A percentile compares a stretch with the other conserved stretches of the same genome.
Evolutionary conservation across 2,113 vertebrate genomes (phyloP).

Genomic region (Lasiurus cinereus): DNA sequence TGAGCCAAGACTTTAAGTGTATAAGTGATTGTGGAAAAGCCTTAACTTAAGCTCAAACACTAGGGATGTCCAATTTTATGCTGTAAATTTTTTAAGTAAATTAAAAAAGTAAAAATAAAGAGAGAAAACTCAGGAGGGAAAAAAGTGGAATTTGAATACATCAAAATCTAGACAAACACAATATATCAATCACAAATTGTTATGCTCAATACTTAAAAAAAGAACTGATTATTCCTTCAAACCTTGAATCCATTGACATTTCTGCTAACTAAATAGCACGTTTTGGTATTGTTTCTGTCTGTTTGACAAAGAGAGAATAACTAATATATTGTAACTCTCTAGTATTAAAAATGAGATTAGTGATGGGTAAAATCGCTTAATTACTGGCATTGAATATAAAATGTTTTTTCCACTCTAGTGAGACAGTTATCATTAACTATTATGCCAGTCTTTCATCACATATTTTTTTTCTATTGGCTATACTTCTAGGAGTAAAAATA

Average conservation of each 20-base stretch:
- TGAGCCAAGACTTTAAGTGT: neutral
- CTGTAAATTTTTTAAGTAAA: neutral
- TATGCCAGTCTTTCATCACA: neutral
- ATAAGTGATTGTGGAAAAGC: neutral
- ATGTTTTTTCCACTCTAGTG: neutral
- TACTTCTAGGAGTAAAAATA: conserved; percentile 4
- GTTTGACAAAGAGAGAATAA: conserved; percentile 55
- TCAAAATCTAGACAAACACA: conserved; percentile 58
- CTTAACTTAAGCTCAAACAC: neutral
- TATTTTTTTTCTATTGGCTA: neutral
- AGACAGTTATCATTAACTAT: neutral
- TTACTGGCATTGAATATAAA: neutral
- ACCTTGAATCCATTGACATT: conserved; percentile 12
- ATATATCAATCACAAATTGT: conserved; percentile 13
- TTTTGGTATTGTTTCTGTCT: conserved; percentile 52
- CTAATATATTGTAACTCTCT: neutral
- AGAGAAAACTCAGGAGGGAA: conserved; percentile 40
- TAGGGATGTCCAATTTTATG: neutral
- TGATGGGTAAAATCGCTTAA: conserved; percentile 42
- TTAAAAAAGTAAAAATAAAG: conserved; percentile 61
- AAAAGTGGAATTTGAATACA: conserved; percentile 48
- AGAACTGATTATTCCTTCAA: neutral
- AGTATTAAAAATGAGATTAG: conserved; percentile 56
- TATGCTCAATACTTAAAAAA: conserved; percentile 46
- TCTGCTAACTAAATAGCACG: neutral